Evolutionary conservation across 2,797 vertebrate species (phyloP), one percentile per base, ranked within the genome.

Genomic region (Eleutherodactylus coqui): DNA sequence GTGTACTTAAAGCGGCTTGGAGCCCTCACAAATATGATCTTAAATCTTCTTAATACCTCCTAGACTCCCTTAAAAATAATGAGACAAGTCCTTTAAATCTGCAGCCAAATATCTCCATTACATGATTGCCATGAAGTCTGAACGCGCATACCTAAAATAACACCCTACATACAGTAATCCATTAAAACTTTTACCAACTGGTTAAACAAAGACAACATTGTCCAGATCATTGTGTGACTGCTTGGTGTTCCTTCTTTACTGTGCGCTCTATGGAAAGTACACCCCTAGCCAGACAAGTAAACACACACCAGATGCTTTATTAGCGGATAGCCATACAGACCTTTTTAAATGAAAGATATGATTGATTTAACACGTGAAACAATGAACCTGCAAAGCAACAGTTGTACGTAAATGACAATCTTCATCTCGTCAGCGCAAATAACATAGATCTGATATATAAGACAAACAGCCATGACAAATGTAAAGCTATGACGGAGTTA

Each of bases 71-170:
- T 75, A 76, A 84, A 87, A 83, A 87, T 69, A 87, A 84, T 75
- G 75, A 81, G 82, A 85, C 76, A 76, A 79, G 69, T 87, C 49
- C 78, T 81, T 87, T 55, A 84, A 79, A 87, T 87, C 86, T 84
- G 29, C 49, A 75, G 86, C 86, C 86, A 87, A 87, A 87, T 81
- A 83, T 84, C 77, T 87, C 77, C 70, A 87, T 87, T 87, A 81
- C 77, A 87, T 85, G 77, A 87, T 85, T 87, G 82, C 86, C 86
- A 87, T 87, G 82, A 87, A 87, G 86, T 85, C 82, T 80, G 86
- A 87, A 82, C 80, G 64, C 36, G 77, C 86, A 87, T 87, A 87
- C 82, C 86, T 87, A 87, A 87, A 87, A 85, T 87, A 87, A 87
- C 86, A 87, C 86, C 82, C 77, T 49, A 85, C 86, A 85, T 84